Conservation (phyloP, 2,113 vertebrate species). For the Microtus ochrogaster region DNA sequence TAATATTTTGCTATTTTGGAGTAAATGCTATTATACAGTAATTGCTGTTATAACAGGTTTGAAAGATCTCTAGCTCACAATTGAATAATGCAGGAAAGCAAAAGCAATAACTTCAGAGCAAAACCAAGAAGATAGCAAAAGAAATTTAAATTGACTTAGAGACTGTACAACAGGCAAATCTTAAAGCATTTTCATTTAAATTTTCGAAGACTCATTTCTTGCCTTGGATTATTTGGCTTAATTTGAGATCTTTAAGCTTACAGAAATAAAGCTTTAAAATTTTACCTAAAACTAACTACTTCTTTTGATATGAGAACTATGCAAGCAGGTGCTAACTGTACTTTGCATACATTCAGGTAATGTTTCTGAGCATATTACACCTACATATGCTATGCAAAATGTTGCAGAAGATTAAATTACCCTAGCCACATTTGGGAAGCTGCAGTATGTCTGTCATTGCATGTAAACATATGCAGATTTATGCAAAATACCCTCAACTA, state of each 20-base stretch:
- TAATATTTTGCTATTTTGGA: conserved; percentile 39
- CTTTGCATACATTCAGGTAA: conserved; percentile 74
- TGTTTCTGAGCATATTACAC: conserved; percentile 72
- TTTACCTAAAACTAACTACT: conserved; percentile 57
- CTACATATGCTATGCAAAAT: conserved; percentile 73
- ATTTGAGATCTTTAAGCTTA: conserved; percentile 58
- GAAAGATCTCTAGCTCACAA: conserved; percentile 8
- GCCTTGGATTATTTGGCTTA: conserved; percentile 62
- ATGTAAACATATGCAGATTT: conserved; percentile 76
- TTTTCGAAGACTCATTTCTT: conserved; percentile 58
- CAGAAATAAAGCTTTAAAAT: conserved; percentile 45
- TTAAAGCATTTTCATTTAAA: conserved; percentile 70
- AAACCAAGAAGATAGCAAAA: conserved; percentile 35
- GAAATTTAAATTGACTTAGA: conserved; percentile 48
- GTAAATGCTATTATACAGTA: conserved; percentile 44
- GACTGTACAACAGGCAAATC: conserved; percentile 52
- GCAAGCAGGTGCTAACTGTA: conserved; percentile 66
- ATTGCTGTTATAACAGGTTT: conserved; percentile 12
- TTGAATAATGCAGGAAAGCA: conserved; percentile 31
- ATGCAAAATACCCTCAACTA: conserved; percentile 71
- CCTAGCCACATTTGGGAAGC: conserved; percentile 68
- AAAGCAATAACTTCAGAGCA: conserved; percentile 12
- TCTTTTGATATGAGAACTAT: conserved; percentile 62
- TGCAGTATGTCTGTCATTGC: conserved; percentile 75
- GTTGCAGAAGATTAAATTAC: conserved; percentile 76